Percentiles rank a stretch among this genome's conserved stretches.
phyloP scores from a whole-genome alignment of 2,113 vertebrate genomes.

The Myrmophylax atrothorax region DNA sequence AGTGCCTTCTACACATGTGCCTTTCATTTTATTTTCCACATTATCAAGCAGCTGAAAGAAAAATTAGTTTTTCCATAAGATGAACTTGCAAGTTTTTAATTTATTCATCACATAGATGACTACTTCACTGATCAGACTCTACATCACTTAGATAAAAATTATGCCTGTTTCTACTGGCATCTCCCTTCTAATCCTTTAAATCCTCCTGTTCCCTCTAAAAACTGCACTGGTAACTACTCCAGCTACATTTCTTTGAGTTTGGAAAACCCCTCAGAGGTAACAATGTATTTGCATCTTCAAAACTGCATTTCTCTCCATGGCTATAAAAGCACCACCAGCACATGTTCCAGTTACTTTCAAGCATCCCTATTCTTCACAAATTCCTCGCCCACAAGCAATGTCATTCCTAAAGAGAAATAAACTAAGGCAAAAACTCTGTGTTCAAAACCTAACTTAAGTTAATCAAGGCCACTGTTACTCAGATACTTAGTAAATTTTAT shows the following conservation, averaged over 20 bases:
- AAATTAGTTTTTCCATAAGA: not conserved
- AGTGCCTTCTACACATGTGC: constrained; percentile 98
- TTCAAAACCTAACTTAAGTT: not conserved
- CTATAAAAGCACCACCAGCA: not conserved
- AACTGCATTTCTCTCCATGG: not conserved
- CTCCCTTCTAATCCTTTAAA: not conserved
- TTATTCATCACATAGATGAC: not conserved
- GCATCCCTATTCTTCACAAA: not conserved
- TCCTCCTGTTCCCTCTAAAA: not conserved
- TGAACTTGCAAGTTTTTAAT: not conserved
- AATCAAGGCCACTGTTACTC: not conserved
- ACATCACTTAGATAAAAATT: not conserved
- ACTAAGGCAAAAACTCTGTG: not conserved
- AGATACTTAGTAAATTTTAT: not conserved
- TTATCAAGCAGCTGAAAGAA: constrained; percentile 94
- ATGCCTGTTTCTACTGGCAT: not conserved
- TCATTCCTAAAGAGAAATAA: not conserved
- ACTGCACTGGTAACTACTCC: not conserved
- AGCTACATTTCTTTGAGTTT: not conserved
- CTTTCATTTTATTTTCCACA: constrained; percentile 99
- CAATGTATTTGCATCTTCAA: not conserved
- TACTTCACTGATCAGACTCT: not conserved
- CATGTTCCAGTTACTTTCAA: not conserved
- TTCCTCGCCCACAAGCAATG: not conserved
- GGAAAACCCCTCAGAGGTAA: not conserved